A percentile compares a stretch with the other conserved stretches of the same genome.
These are phyloP conservation scores for Dynastes maya DNA, from an alignment of 2,888 invertebrate species.

Conservation along the genomic window DNA sequence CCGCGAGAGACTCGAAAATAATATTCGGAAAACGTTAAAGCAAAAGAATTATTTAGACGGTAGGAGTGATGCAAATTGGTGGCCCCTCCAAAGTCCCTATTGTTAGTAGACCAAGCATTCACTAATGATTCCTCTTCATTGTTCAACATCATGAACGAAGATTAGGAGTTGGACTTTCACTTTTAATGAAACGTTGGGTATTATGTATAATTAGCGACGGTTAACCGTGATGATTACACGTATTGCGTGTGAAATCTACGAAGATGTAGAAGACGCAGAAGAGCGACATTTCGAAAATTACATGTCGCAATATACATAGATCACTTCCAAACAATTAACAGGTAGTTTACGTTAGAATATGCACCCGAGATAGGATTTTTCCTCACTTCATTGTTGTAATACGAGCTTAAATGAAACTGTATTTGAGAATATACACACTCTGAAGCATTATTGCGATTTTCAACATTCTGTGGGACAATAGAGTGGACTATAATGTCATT, in stretches of 20 bases:
- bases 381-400: not conserved
- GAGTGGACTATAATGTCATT: not conserved
- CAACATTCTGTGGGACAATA: not conserved
- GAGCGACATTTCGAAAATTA: not conserved
- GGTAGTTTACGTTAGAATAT: not conserved
- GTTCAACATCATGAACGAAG: not conserved
- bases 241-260: not conserved
- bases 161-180: not conserved
- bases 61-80: no score
- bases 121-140: not conserved
- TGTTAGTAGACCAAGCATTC: not conserved
- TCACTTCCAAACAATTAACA: slow-evolving; percentile 3
- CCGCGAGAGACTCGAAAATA: no score
- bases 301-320: not conserved
- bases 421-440: not conserved
- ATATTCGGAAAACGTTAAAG: no score
- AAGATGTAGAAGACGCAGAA: not conserved
- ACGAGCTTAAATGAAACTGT: not conserved
- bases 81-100: not conserved
- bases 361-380: not conserved
- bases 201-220: not conserved
- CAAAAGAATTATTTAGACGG: no score
- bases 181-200: not conserved
- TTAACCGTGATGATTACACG: not conserved
- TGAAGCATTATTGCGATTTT: not conserved